Percentiles rank a stretch among this genome's conserved stretches.
Evolutionary conservation across 2,797 vertebrate genomes (phyloP).

Genomic region (Threskiornis aethiopicus): DNA sequence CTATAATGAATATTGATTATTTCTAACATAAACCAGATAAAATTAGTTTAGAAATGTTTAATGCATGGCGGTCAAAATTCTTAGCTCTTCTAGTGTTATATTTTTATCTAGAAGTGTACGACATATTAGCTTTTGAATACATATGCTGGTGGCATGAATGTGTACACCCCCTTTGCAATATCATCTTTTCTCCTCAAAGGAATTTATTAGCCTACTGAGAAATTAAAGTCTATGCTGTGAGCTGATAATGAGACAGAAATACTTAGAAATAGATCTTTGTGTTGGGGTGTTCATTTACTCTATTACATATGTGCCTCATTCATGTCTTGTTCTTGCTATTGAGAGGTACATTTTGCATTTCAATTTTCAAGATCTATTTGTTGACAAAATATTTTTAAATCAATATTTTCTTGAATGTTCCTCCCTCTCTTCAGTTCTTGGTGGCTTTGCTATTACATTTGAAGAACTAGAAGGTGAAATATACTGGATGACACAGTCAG

Average conservation of each 20-base stretch:
- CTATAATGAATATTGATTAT: background rate
- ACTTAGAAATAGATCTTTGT: background rate
- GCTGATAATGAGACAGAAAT: background rate
- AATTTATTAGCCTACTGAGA: background rate
- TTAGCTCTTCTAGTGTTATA: background rate
- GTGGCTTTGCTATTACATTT: background rate
- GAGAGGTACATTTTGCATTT: background rate
- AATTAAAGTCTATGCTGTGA: background rate
- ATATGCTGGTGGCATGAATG: background rate
- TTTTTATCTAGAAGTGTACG: background rate
- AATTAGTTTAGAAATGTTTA: background rate
- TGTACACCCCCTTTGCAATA: background rate
- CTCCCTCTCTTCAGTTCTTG: background rate
- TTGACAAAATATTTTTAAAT: conserved; percentile 1
- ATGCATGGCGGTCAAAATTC: background rate
- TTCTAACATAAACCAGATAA: background rate
- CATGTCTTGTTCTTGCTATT: background rate
- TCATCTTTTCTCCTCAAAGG: background rate
- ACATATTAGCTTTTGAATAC: background rate
- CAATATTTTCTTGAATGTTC: background rate
- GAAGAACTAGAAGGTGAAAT: background rate
- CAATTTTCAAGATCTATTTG: background rate
- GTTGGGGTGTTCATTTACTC: background rate
- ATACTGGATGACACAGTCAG: background rate
- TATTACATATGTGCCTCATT: background rate